Conservation (phyloP, 2,797 vertebrate species). For the Syncerus caffer region DNA sequence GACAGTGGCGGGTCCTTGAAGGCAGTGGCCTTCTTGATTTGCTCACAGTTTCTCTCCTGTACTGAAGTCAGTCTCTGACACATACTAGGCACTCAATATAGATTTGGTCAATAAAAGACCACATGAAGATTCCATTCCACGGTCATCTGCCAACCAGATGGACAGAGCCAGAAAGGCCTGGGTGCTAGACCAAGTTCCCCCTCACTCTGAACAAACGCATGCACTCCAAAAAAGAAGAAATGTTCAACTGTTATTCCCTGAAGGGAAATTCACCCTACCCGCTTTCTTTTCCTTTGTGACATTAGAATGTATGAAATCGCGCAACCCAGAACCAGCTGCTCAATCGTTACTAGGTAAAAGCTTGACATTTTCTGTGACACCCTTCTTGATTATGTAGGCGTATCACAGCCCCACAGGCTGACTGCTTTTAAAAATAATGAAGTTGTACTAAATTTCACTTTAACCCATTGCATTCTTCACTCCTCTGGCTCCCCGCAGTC, state of each 20-base stretch:
- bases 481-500: background rate
- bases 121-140: background rate
- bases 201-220: background rate
- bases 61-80: background rate
- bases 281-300: background rate
- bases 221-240: background rate
- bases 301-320: background rate
- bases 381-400: conserved; percentile 44
- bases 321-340: background rate
- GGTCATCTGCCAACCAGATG: background rate
- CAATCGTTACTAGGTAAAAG: background rate
- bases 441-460: background rate
- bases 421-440: conserved; percentile 43
- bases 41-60: background rate
- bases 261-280: background rate
- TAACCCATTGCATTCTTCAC: background rate
- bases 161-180: background rate
- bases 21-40: background rate
- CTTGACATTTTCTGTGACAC: conserved; percentile 48
- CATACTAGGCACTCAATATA: background rate
- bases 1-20: background rate
- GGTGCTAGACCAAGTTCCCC: background rate
- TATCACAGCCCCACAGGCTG: conserved; percentile 36
- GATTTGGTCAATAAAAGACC: background rate
- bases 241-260: background rate